Base-by-base conservation (phyloP, 2,888 invertebrate genomes). In the Torymus texanus region DNA sequence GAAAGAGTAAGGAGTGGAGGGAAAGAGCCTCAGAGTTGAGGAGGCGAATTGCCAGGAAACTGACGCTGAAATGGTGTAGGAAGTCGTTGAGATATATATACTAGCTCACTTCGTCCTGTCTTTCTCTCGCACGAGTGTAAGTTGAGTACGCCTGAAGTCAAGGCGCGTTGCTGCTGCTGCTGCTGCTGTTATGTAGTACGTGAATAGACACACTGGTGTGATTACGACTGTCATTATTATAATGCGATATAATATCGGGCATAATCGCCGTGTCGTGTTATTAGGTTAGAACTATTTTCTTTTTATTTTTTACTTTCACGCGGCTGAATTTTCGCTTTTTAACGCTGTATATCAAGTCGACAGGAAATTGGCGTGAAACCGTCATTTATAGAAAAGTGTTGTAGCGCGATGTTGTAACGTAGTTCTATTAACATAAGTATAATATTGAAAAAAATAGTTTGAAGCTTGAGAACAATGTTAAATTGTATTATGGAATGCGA, bases 211-310 rank as follows among this genome's bases (percentile, higher is more conserved):
- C 77, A 68, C 68, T 51, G 65, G 53, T 50, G 74, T 65, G 78
- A 81, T 81, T 75, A 78, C 78, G 70, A 75, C 71, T 61, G 81
- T 68, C 78, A 78, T 78, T 78, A 81, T 78, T 66, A 73, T 78
- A 81, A 81, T 79, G 61, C 70, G 78, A 78, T 76, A 74, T 56
- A 79, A 79, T 78, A 79, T 78, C 65, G 67, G 41, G 53, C 51
- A 75, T 75, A 78, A 78, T 71, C 66, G 75, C 70, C 53, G 58
- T 68, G 77, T 78, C 67, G 68, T 62, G 65, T 67, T 75, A 72
- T 72, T 63, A 61, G 56, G 78, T 62, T 78, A 59, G 66, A 72
- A 61, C 61, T 63, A 41, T 18, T 71, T 72, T 73, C 63, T 63
- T 71, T 62, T 56, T 73, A 63, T 62, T 3, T 16, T 55, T 53